These are phyloP conservation scores for Lasioglossum oenotherae DNA, from an alignment of 2,888 invertebrate species.

Conservation along the genomic window DNA sequence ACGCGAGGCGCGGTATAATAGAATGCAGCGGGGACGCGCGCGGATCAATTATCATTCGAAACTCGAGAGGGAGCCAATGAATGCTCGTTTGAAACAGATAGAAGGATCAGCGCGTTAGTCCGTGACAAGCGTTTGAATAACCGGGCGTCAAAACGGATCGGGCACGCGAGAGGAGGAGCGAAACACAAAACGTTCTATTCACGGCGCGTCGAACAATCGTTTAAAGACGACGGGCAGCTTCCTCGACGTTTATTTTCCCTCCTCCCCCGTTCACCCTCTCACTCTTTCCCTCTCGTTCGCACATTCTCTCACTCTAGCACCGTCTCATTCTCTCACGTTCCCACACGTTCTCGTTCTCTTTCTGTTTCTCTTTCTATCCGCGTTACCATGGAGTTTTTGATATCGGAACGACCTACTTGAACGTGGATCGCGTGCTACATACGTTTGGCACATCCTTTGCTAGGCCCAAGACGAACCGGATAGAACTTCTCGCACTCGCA, in stretches of 20 bases:
- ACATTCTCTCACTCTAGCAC: background rate
- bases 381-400: slow-evolving; percentile 55
- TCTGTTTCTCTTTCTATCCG: slow-evolving; percentile 29
- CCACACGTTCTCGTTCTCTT: background rate
- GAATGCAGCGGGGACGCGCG: background rate
- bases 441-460: slow-evolving; percentile 94
- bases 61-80: background rate
- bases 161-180: slow-evolving; percentile 11
- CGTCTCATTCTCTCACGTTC: background rate
- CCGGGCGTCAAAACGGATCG: slow-evolving; percentile 10
- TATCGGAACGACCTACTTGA: slow-evolving; percentile 65
- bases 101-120: background rate
- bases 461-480: slow-evolving; percentile 91
- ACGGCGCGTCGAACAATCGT: slow-evolving; percentile 40
- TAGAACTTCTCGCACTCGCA: slow-evolving; percentile 93
- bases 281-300: background rate
- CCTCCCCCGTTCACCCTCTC: too few species aligned
- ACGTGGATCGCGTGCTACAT: slow-evolving; percentile 81
- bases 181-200: slow-evolving; percentile 42
- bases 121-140: background rate
- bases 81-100: slow-evolving; percentile 1
- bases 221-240: slow-evolving; percentile 38
- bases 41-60: slow-evolving; percentile 1
- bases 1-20: background rate
- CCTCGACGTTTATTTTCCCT: slow-evolving; percentile 10